A percentile compares a stretch with the other conserved stretches of the same genome.
Evolutionary conservation across 1,140 invertebrate genomes (phyloP).

Genomic region (Drosophila sturtevanti): DNA sequence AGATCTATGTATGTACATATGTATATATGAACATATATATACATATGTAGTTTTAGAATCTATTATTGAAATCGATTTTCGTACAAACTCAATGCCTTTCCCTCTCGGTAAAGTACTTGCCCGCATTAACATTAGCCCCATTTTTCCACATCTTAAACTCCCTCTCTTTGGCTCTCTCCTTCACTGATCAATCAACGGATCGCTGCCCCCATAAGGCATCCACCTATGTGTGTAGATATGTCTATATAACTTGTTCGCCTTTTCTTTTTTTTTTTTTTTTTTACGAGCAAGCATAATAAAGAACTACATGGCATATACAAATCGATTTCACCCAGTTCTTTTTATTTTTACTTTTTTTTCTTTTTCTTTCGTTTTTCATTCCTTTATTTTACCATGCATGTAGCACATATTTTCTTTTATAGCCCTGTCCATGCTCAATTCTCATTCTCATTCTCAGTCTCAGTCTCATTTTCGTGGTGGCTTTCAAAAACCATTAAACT

Average conservation of each 20-base stretch:
- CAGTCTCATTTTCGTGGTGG: slow-evolving; percentile 19
- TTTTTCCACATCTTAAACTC: background rate
- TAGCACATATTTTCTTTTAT: slow-evolving; percentile 70
- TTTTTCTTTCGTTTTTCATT: slow-evolving; percentile 13
- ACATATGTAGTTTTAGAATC: background rate
- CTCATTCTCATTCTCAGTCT: background rate
- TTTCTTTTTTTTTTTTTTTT: slow-evolving; percentile 21
- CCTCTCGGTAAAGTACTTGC: background rate
- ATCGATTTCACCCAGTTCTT: slow-evolving; percentile 73
- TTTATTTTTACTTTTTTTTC: slow-evolving; percentile 17
- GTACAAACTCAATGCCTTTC: background rate
- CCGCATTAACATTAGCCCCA: slow-evolving; percentile 3
- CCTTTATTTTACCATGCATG: no score
- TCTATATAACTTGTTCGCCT: background rate
- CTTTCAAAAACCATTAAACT: slow-evolving; percentile 59
- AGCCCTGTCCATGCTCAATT: slow-evolving; percentile 24
- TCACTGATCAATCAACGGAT: slow-evolving; percentile 37
- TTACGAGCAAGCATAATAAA: slow-evolving; percentile 48
- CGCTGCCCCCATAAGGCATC: slow-evolving; percentile 19
- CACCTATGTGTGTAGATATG: slow-evolving; percentile 16
- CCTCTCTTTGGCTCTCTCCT: background rate
- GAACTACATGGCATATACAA: slow-evolving; percentile 62
- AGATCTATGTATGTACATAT: no score
- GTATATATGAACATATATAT: background rate
- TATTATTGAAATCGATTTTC: slow-evolving; percentile 1